These are phyloP conservation scores for Griposia aprilina DNA, from an alignment of 2,888 invertebrate genomes.

Conservation along the genomic window DNA sequence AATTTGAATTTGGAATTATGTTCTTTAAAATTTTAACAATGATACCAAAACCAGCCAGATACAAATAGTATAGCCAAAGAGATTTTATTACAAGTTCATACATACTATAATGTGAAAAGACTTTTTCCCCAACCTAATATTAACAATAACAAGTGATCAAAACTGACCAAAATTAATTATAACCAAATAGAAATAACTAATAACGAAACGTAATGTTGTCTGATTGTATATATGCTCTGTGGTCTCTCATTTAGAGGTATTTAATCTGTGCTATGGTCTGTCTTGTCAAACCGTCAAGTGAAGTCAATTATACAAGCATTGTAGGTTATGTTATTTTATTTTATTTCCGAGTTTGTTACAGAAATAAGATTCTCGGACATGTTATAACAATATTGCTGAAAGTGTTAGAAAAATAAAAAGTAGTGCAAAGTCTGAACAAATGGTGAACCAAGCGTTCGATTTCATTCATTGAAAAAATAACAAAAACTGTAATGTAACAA, in stretches of 20 bases:
- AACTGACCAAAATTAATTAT: neutral
- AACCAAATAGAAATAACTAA: neutral
- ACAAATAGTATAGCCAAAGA: too few relatives aligned
- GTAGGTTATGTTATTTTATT: constrained; percentile 35
- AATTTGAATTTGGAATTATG: too few relatives aligned
- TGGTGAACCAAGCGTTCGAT: constrained; percentile 1
- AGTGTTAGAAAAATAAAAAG: neutral
- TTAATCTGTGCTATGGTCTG: too few relatives aligned
- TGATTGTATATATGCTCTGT: too few relatives aligned
- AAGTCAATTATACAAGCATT: neutral
- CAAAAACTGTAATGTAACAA: constrained; percentile 3
- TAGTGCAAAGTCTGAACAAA: neutral
- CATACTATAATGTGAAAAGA: too few relatives aligned
- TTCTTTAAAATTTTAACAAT: too few relatives aligned
- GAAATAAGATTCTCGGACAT: neutral
- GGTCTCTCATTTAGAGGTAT: too few relatives aligned
- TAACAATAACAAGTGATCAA: neutral
- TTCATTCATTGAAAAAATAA: constrained; percentile 15
- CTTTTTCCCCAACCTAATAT: too few relatives aligned
- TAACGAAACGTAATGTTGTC: neutral
- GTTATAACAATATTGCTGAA: constrained; percentile 12
- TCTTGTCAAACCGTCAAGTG: constrained; percentile 8
- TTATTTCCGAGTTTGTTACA: neutral
- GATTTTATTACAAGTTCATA: too few relatives aligned
- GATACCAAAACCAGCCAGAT: too few relatives aligned